These are phyloP conservation scores for Palythoa heliodiscus DNA, from an alignment of 92 coral and sea anemone species.

Conservation along the genomic window DNA sequence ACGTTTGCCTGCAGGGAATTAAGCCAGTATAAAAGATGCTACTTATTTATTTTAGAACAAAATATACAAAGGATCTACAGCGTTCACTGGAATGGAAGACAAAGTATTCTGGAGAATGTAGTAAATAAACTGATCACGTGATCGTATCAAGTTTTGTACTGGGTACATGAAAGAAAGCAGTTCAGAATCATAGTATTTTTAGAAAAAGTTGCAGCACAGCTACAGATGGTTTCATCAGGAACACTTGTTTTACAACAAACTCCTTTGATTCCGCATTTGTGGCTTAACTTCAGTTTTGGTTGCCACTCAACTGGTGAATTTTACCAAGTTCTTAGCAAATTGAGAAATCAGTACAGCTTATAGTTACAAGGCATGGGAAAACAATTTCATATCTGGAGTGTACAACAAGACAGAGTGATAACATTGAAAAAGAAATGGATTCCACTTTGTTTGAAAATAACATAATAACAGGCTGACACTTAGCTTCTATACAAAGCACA, in stretches of 20 bases:
- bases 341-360: too few relatives aligned
- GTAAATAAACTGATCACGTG: constrained; percentile 25
- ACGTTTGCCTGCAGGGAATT: neutral
- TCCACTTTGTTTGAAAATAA: too few relatives aligned
- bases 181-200: neutral
- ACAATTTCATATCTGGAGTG: too few relatives aligned
- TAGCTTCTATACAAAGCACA: too few relatives aligned
- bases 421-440: too few relatives aligned
- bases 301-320: too few relatives aligned
- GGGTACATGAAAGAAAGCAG: neutral
- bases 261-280: neutral
- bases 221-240: neutral
- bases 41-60: constrained; percentile 9
- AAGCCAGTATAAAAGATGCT: neutral
- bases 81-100: neutral
- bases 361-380: too few relatives aligned
- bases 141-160: constrained; percentile 39
- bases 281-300: too few relatives aligned
- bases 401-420: too few relatives aligned
- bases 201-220: neutral
- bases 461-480: too few relatives aligned
- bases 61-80: neutral
- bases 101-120: constrained; percentile 7
- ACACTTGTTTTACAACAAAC: neutral
- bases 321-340: too few relatives aligned